phyloP scores from a whole-genome alignment of 2,888 invertebrate species.

The Andrena marginata region DNA sequence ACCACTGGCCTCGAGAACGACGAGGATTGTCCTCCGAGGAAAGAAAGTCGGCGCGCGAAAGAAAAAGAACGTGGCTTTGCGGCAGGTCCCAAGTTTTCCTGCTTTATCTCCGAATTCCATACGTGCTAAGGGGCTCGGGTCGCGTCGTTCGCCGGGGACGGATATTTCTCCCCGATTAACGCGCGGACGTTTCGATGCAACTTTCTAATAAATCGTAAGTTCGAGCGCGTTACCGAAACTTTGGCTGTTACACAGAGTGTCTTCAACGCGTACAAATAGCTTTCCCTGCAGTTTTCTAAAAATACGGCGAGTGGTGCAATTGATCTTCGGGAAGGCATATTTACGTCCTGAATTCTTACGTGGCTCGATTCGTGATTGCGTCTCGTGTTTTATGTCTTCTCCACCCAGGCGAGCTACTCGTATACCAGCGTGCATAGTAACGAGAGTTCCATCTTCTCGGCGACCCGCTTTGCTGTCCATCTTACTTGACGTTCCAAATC shows the following conservation, averaged over 20 bases:
- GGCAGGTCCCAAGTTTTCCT: slow-evolving; percentile 6
- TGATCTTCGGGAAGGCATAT: background rate
- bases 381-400: background rate
- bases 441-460: background rate
- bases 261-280: slow-evolving; percentile 9
- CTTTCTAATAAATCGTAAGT: slow-evolving; percentile 8
- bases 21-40: slow-evolving; percentile 16
- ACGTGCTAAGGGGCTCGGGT: too few species aligned
- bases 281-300: background rate
- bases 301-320: slow-evolving; percentile 3
- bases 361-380: slow-evolving; percentile 17
- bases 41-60: slow-evolving; percentile 25
- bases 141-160: background rate
- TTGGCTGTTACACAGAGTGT: background rate
- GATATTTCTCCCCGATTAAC: slow-evolving; percentile 30
- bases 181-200: slow-evolving; percentile 8
- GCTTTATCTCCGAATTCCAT: slow-evolving; percentile 12
- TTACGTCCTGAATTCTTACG: background rate
- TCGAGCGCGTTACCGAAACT: slow-evolving; percentile 1
- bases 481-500: background rate
- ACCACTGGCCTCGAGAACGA: background rate
- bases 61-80: slow-evolving; percentile 6
- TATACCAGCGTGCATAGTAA: background rate
- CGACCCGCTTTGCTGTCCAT: background rate
- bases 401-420: background rate